A percentile compares a stretch with the other conserved stretches of the same genome.
Conservation (phyloP, 2,797 vertebrate genomes). For the Neosilurus hyrtlii region DNA sequence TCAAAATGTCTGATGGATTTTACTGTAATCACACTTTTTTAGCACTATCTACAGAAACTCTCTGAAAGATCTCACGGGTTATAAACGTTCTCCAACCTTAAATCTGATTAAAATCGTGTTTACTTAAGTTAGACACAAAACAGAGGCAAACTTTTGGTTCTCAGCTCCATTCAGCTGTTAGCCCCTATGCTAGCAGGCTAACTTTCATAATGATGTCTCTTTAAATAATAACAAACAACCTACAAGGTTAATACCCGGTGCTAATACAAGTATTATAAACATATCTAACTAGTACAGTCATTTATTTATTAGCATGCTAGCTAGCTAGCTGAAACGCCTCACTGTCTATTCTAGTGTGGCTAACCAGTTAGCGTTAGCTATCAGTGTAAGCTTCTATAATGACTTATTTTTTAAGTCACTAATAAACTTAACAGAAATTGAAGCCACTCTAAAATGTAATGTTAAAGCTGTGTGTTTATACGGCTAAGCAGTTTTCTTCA, state of each 20-base stretch:
- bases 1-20: background rate
- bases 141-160: background rate
- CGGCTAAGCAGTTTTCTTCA: background rate
- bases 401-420: too few species aligned
- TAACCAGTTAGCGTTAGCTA: slow-evolving; percentile 18
- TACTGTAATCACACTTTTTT: background rate
- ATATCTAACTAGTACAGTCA: background rate
- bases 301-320: slow-evolving; percentile 6
- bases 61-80: background rate
- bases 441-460: too few species aligned
- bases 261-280: background rate
- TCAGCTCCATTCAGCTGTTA: slow-evolving; percentile 2
- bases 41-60: background rate
- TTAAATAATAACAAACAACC: background rate
- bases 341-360: background rate
- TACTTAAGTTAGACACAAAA: background rate
- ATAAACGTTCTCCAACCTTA: background rate
- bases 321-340: slow-evolving; percentile 14
- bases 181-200: background rate
- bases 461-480: background rate
- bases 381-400: background rate
- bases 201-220: background rate
- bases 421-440: too few species aligned
- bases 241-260: background rate
- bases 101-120: background rate